Base-by-base conservation (phyloP, 2,888 invertebrate species). In the Scaptomyza polygonia region DNA sequence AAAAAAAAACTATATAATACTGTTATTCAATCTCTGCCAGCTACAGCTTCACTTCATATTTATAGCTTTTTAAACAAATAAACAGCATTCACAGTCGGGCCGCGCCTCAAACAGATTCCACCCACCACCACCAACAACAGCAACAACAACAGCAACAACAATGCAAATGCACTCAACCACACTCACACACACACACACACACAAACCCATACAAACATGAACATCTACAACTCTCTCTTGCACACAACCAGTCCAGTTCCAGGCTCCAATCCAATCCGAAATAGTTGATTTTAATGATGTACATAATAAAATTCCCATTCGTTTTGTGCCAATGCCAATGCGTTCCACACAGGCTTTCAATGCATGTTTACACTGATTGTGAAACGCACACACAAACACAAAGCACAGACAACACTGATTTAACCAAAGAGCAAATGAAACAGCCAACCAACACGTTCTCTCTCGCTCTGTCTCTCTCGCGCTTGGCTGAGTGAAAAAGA, bases 251-350 rank as follows among this genome's bases (percentile, higher is more conserved):
- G 77, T 78, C 68, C 77, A 72, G 83, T 70, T 71, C 59, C 67
- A 68, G 70, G 72, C 84, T 88, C 88, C 88, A 85, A 88, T 87
- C 85, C 88, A 88, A 85, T 88, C 88, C 88, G 81, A 88, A 88
- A 89, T 90, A 90, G 90, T 90, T 87, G 86, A 88, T 89, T 90
- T 90, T 90, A 90, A 90, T 90, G 90, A 90, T 90, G 90, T 88
- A 90, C 90, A 90, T 90, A 90, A 90, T 90, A 89, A 90, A 90
- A 90, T 88, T 90, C 86, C 90, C 90, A 90, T 90, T 90, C 90
- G 85, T 90, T 90, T 88, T 89, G 89, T 89, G 80, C 88, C 90
- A 83, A 80, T 90, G 86, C 90, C 90, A 88, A 74, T 81, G 79
- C 79, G 88, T 89, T 90, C 88, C 89, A 56, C 16, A 42, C 18